Base-by-base conservation (phyloP, 2,113 vertebrate species). In the Riparia riparia region DNA sequence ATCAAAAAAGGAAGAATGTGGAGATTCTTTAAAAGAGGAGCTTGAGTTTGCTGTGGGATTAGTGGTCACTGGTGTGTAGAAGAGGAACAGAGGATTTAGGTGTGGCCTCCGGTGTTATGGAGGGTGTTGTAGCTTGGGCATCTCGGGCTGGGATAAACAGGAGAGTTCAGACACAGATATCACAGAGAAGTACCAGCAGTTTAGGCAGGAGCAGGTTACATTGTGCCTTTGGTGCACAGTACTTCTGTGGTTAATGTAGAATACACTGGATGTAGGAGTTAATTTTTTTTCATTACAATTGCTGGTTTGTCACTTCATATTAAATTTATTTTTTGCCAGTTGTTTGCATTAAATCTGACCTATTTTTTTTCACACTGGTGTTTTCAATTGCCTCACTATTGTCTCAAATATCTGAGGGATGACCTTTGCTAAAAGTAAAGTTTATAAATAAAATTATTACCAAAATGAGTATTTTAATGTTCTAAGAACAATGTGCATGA, bases 151-250 rank as follows among this genome's bases (percentile, higher is more conserved):
- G 39, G 5, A 2, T 85, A 18, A 71, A 17, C 4, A 32, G 22
- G 12, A 24, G 31, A 12, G 8, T 42, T 87, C 26, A 53, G 34
- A 32, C 44, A 12, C 0, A 0, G 15, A 1, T 66, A 12, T 22
- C 57, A n/a, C 66, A 16, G 26, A 51, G 61, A 15, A 34, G n/a
- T 60, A 24, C 18, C 41, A 82, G 57, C 37, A 69, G 20, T 63
- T 88, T 42, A 56, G 42, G 51, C 39, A 58, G 14, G 29, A 86
- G 32, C 32, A 68, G 47, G 6, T 37, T 83, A 34, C 11, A 7
- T 7, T 73, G 39, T 64, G 37, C 31, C 32, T 82, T 45, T 24
- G 16, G 26, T 63, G 29, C 39, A 21, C 13, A 24, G 14, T 41
- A 21, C 34, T 49, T 68, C 44, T 64, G 47, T 68, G 17, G 20